Conservation (phyloP, 2,888 invertebrate species). For the Hymenopus coronatus region DNA sequence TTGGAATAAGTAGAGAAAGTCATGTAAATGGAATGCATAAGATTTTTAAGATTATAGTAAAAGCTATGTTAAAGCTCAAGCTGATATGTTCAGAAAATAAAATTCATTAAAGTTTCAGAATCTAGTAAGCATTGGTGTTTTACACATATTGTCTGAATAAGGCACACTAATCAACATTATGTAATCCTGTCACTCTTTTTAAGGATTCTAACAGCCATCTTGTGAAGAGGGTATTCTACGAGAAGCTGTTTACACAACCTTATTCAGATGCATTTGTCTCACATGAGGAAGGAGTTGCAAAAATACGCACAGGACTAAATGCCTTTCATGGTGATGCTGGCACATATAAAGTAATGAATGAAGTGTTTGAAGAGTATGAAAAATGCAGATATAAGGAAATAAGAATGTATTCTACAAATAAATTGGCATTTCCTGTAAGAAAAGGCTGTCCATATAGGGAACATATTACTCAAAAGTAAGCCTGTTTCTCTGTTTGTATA, state of each 20-base stretch:
- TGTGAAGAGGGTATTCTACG: background rate
- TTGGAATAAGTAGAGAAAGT: too few species aligned
- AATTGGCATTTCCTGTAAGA: background rate
- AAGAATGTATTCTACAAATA: background rate
- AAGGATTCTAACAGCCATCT: constrained; percentile 1
- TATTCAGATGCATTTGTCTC: background rate
- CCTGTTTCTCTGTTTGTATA: background rate
- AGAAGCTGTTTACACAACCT: background rate
- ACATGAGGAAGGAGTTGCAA: background rate
- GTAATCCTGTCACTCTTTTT: background rate
- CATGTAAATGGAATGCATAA: too few species aligned
- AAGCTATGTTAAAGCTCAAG: too few species aligned
- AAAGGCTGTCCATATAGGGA: background rate
- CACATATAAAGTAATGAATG: constrained; percentile 10
- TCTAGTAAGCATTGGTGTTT: too few species aligned
- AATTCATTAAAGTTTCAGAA: too few species aligned
- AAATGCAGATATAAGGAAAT: constrained; percentile 13
- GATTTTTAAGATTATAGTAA: too few species aligned
- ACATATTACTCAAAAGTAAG: background rate
- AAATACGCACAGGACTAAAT: background rate
- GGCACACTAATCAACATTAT: too few species aligned
- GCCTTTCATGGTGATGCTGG: constrained; percentile 16
- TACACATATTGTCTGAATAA: too few species aligned
- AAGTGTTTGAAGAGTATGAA: constrained; percentile 12
- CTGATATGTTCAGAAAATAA: too few species aligned